These are phyloP conservation scores for Pissodes strobi DNA, from an alignment of 1,140 invertebrate species.

Conservation along the genomic window DNA sequence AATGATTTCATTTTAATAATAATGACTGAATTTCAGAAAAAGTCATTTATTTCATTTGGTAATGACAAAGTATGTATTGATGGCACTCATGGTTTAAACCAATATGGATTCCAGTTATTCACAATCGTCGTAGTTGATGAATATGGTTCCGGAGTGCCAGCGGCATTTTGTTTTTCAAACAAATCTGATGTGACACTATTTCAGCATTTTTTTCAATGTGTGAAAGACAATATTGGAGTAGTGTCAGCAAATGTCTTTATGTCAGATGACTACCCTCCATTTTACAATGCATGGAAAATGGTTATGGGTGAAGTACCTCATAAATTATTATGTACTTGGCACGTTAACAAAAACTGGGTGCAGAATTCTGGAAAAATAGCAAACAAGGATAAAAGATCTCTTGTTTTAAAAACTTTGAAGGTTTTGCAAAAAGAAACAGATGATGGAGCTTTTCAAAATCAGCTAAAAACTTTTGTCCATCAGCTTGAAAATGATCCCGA, in stretches of 20 bases:
- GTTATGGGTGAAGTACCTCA: slow-evolving; percentile 17
- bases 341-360: slow-evolving; percentile 26
- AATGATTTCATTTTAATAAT: slow-evolving; percentile 12
- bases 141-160: slow-evolving; percentile 11
- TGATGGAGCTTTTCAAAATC: not conserved
- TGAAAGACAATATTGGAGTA: slow-evolving; percentile 1
- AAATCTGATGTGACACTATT: slow-evolving; percentile 5
- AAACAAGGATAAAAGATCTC: slow-evolving; percentile 9
- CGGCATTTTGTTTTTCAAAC: slow-evolving; percentile 25
- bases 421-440: not conserved
- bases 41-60: slow-evolving; percentile 6
- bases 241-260: slow-evolving; percentile 14
- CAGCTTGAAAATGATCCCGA: not conserved
- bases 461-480: not conserved
- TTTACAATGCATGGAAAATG: slow-evolving; percentile 24
- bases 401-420: slow-evolving; percentile 1
- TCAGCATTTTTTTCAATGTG: slow-evolving; percentile 8
- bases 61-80: slow-evolving; percentile 19
- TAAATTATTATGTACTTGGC: slow-evolving; percentile 27
- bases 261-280: slow-evolving; percentile 17
- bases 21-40: slow-evolving; percentile 13
- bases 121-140: slow-evolving; percentile 27
- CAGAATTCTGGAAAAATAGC: slow-evolving; percentile 15
- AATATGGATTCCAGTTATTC: slow-evolving; percentile 15
- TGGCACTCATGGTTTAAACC: slow-evolving; percentile 25